Percentiles rank a stretch among this genome's conserved stretches.
phyloP scores from a whole-genome alignment of 2,888 invertebrate genomes.

The Rhopalosiphum nymphaeae region DNA sequence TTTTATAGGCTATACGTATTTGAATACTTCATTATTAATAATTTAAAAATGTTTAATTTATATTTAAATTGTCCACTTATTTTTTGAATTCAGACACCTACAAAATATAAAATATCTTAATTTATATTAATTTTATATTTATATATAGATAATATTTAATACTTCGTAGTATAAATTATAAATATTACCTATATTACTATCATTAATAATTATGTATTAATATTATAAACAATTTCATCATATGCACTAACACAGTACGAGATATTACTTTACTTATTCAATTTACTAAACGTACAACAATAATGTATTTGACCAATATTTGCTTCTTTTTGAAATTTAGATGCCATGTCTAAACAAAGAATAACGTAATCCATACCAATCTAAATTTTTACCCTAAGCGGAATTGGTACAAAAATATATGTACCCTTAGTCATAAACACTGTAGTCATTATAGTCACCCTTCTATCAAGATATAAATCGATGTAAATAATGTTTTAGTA shows the following conservation, averaged over 20 bases:
- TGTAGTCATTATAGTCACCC: constrained; percentile 39
- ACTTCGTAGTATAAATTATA: neutral
- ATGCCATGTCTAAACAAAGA: constrained; percentile 28
- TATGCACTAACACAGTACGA: neutral
- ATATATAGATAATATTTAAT: neutral
- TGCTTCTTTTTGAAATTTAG: constrained; percentile 3
- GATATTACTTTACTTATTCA: neutral
- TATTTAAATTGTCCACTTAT: neutral
- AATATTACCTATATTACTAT: neutral
- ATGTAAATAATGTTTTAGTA: constrained; percentile 45
- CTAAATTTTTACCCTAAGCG: constrained; percentile 26
- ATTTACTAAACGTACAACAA: neutral
- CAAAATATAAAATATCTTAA: neutral
- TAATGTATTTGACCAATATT: neutral
- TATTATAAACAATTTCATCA: neutral
- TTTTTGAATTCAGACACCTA: neutral
- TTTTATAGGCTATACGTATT: neutral
- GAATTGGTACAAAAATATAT: constrained; percentile 47
- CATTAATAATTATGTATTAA: neutral
- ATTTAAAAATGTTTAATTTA: neutral
- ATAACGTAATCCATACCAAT: constrained; percentile 25
- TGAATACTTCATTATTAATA: neutral
- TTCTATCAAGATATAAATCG: constrained; percentile 51
- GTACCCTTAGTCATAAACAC: constrained; percentile 61
- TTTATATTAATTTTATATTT: too few species aligned